Base-by-base conservation (phyloP, 2,113 vertebrate species). In the Dryoscopus gambensis region DNA sequence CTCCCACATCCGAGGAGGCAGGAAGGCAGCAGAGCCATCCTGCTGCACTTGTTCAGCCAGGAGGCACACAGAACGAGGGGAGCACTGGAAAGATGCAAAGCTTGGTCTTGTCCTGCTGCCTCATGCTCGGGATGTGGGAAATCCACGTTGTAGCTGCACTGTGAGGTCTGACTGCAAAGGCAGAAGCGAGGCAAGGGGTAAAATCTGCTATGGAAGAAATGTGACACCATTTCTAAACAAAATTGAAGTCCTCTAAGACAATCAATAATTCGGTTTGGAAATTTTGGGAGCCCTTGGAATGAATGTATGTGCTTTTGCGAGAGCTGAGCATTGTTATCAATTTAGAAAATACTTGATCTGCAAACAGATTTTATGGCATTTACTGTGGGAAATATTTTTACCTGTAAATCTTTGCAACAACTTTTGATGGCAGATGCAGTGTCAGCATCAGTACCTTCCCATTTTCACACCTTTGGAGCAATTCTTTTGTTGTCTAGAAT, bases 131-230 rank as follows among this genome's bases (percentile, higher is more conserved):
- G 25, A 5, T 52, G 64, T 37, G 16, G 47, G 33, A 56, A 4
- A 11, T 44, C 39, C 40, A 4, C 0, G 0, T 28, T 78, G 33
- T 31, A 40, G 69, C 60, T 67, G 13, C 20, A 9, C 21, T 7
- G 30, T 1, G 11, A 75, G 56, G 25, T 76, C 64, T 75, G 62
- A 52, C 44, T 75, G 71, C 81, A 40, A 35, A 62, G 63, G 68
- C 71, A 89, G 74, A 56, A 74, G 49, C 63, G 42, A 71, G 56
- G 40, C 68, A 55, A 75, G 65, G 78, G 33, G 4, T 60, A 53
- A n/a, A 11, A 50, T 90, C 53, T 73, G 44, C 86, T 91, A 21
- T n/a, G 50, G 71, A 42, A 85, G 52, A 84, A 92, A 53, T 46
- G 31, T 1, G 49, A 25, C 59, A 14, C 37, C 24, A 30, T 71